Percentiles rank a stretch among this genome's conserved stretches.
Conservation (phyloP, 2,113 vertebrate species). For the Motacilla alba region DNA sequence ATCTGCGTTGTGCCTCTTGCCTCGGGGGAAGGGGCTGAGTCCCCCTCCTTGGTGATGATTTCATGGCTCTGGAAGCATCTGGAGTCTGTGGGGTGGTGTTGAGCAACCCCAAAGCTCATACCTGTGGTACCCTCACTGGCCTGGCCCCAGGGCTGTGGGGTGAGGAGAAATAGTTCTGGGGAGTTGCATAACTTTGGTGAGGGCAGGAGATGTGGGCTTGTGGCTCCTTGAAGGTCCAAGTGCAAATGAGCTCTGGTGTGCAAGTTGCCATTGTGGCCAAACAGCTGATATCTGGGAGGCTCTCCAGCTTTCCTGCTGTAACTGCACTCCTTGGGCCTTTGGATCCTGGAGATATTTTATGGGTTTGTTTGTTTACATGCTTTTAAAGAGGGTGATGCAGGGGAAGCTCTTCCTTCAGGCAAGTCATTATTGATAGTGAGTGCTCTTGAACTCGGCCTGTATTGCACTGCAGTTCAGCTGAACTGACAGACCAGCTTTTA, state of each 20-base stretch:
- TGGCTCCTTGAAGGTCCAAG: not conserved
- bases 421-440: not conserved
- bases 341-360: not conserved
- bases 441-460: not conserved
- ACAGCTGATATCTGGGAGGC: not conserved
- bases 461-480: not conserved
- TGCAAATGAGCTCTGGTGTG: not conserved
- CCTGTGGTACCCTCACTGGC: not conserved
- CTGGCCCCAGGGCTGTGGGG: not conserved
- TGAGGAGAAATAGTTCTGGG: not conserved
- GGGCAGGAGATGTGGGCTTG: not conserved
- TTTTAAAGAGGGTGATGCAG: not conserved
- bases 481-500: constrained; percentile 1
- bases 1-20: not conserved
- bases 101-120: not conserved
- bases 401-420: constrained; percentile 36
- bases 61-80: not conserved
- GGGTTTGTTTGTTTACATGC: constrained; percentile 21
- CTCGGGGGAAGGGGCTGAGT: not conserved
- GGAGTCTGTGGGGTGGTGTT: not conserved
- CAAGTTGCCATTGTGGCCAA: not conserved
- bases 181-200: not conserved
- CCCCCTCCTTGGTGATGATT: not conserved
- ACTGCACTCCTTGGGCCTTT: not conserved
- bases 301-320: not conserved